Evolutionary conservation across 2,113 vertebrate genomes (phyloP).

Genomic region (Anolis sagrei): DNA sequence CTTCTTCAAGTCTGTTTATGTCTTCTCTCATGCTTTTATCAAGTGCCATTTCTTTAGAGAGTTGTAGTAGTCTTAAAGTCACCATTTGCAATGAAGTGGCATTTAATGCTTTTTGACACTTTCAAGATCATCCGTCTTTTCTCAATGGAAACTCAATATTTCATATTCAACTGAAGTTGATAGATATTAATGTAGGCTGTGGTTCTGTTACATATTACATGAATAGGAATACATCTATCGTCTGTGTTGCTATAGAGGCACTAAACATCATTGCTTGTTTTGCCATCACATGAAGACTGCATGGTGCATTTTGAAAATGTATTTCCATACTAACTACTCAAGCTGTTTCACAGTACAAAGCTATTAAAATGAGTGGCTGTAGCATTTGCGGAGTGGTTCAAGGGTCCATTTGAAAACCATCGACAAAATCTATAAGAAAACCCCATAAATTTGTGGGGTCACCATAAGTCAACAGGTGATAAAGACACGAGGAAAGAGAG

Average conservation of each 20-base stretch:
- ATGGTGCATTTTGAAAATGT: not conserved
- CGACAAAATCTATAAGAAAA: too few relatives aligned
- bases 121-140: slow-evolving; percentile 35
- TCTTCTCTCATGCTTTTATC: slow-evolving; percentile 46
- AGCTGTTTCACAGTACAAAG: not conserved
- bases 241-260: not conserved
- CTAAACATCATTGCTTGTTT: not conserved
- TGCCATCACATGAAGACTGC: not conserved
- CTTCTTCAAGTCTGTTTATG: slow-evolving; percentile 61
- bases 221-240: slow-evolving; percentile 22
- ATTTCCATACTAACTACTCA: not conserved
- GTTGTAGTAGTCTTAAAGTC: slow-evolving; percentile 44
- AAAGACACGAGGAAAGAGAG: too few relatives aligned
- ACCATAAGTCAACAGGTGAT: too few relatives aligned
- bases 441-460: too few relatives aligned
- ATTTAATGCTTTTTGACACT: slow-evolving; percentile 40
- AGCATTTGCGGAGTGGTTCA: not conserved
- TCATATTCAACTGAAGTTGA: slow-evolving; percentile 24
- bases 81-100: slow-evolving; percentile 45
- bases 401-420: not conserved
- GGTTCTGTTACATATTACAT: not conserved
- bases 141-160: slow-evolving; percentile 34
- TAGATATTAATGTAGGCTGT: slow-evolving; percentile 15
- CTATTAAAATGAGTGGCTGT: not conserved
- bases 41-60: slow-evolving; percentile 47